Conservation (phyloP, 2,888 invertebrate species). For the Platycheirus albimanus region DNA sequence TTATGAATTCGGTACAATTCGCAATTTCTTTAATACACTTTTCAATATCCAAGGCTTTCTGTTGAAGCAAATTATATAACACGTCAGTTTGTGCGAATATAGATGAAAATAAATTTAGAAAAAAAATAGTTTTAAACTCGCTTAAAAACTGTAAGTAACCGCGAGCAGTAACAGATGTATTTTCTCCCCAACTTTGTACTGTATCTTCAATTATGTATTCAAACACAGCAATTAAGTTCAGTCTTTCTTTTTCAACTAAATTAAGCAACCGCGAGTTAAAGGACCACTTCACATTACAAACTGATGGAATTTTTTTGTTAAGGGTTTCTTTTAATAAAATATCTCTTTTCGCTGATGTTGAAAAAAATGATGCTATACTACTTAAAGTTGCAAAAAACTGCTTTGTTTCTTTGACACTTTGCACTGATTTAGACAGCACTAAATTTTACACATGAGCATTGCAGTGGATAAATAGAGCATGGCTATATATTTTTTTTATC, state of each 20-base stretch:
- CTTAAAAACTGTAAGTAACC: slow-evolving; percentile 28
- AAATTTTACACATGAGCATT: slow-evolving; percentile 40
- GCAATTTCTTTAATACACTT: slow-evolving; percentile 42
- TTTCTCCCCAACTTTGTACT: slow-evolving; percentile 38
- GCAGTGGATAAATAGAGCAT: slow-evolving; percentile 36
- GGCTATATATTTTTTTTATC: slow-evolving; percentile 36
- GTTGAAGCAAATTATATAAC: slow-evolving; percentile 44
- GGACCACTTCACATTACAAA: slow-evolving; percentile 48
- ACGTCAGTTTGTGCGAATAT: slow-evolving; percentile 28
- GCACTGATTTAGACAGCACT: slow-evolving; percentile 47
- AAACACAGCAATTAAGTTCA: slow-evolving; percentile 46
- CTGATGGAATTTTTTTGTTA: slow-evolving; percentile 38
- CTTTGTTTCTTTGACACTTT: slow-evolving; percentile 47
- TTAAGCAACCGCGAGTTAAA: slow-evolving; percentile 34
- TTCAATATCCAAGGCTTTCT: slow-evolving; percentile 41
- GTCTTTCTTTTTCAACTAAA: slow-evolving; percentile 47
- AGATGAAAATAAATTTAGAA: slow-evolving; percentile 41
- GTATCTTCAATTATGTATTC: slow-evolving; percentile 35
- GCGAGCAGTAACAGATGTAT: slow-evolving; percentile 40
- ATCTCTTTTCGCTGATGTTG: slow-evolving; percentile 37
- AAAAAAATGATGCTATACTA: slow-evolving; percentile 22
- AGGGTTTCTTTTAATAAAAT: slow-evolving; percentile 33
- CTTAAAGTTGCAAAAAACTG: slow-evolving; percentile 32
- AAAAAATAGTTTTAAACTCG: slow-evolving; percentile 44
- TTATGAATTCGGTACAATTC: slow-evolving; percentile 35